Conservation (phyloP, 2,888 invertebrate genomes). For the Orthosia gracilis region DNA sequence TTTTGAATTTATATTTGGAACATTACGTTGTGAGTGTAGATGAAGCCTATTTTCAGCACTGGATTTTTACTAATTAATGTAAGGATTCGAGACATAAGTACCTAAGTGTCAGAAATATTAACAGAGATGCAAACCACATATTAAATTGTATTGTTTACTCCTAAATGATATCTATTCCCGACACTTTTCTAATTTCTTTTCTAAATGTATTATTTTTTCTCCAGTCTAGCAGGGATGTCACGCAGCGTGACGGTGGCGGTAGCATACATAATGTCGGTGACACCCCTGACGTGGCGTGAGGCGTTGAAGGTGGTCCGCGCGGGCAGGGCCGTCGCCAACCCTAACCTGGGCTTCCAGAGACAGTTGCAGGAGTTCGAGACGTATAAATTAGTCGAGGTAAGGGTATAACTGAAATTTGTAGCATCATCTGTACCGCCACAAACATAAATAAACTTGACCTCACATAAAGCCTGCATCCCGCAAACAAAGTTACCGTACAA, state of each 20-base stretch:
- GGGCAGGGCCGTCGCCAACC: constrained; percentile 98
- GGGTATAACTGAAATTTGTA: neutral
- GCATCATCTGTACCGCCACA: too few relatives aligned
- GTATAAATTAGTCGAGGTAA: constrained; percentile 94
- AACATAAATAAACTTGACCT: too few relatives aligned
- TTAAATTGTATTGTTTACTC: too few relatives aligned
- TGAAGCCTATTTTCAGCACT: too few relatives aligned
- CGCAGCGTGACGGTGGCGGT: constrained; percentile 98
- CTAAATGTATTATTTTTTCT: neutral
- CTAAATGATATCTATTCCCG: neutral
- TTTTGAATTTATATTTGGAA: too few relatives aligned
- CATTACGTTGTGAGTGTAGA: too few relatives aligned
- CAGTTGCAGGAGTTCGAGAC: constrained; percentile 98
- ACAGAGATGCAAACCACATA: too few relatives aligned
- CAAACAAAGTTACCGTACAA: too few relatives aligned
- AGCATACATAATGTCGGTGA: constrained; percentile 99
- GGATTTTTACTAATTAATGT: neutral
- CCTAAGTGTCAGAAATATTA: too few relatives aligned
- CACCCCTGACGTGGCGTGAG: constrained; percentile 97
- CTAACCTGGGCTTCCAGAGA: constrained; percentile 98
- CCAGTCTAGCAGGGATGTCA: constrained; percentile 98
- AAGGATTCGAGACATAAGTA: neutral
- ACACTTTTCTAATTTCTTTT: neutral
- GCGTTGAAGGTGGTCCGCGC: constrained; percentile 98
- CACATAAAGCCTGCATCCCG: too few relatives aligned